A percentile compares a stretch with the other conserved stretches of the same genome.
Conservation (phyloP, 2,888 invertebrate genomes). For the Caenorhabditis uteleia region DNA sequence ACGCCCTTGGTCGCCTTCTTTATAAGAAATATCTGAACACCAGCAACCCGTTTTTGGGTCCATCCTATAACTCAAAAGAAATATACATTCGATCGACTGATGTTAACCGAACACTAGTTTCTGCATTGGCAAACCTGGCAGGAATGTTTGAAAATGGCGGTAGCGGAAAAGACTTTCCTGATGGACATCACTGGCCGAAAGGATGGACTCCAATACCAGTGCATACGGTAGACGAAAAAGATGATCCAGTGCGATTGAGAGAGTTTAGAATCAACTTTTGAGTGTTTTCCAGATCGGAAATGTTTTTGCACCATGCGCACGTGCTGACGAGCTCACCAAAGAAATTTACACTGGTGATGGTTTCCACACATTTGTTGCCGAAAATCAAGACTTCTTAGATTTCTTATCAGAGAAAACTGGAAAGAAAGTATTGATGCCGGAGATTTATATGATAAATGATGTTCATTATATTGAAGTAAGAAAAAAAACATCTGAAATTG, state of each 20-base stretch:
- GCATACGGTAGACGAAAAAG: slow-evolving; percentile 51
- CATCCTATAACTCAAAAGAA: slow-evolving; percentile 50
- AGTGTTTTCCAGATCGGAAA: slow-evolving; percentile 46
- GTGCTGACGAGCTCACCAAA: slow-evolving; percentile 49
- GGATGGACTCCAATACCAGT: slow-evolving; percentile 63
- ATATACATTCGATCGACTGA: slow-evolving; percentile 70
- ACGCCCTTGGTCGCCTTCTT: slow-evolving; percentile 52
- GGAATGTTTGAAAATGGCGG: slow-evolving; percentile 76
- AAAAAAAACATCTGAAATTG: background rate
- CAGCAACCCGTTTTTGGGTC: slow-evolving; percentile 31
- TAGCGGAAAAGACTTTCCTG: slow-evolving; percentile 52
- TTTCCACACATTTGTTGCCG: slow-evolving; percentile 40
- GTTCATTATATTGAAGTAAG: slow-evolving; percentile 60
- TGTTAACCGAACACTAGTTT: slow-evolving; percentile 76
- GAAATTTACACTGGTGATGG: slow-evolving; percentile 40
- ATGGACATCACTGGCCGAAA: slow-evolving; percentile 49
- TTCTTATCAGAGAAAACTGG: slow-evolving; percentile 52
- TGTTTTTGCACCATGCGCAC: slow-evolving; percentile 56
- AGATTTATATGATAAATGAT: slow-evolving; percentile 57
- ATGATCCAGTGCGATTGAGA: slow-evolving; percentile 44
- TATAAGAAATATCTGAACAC: slow-evolving; percentile 49
- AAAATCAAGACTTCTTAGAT: slow-evolving; percentile 51
- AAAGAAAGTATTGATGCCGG: slow-evolving; percentile 45
- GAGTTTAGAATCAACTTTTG: background rate
- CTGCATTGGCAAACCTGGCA: slow-evolving; percentile 83